phyloP scores from a whole-genome alignment of 2,797 vertebrate species.

The Prionace glauca region DNA sequence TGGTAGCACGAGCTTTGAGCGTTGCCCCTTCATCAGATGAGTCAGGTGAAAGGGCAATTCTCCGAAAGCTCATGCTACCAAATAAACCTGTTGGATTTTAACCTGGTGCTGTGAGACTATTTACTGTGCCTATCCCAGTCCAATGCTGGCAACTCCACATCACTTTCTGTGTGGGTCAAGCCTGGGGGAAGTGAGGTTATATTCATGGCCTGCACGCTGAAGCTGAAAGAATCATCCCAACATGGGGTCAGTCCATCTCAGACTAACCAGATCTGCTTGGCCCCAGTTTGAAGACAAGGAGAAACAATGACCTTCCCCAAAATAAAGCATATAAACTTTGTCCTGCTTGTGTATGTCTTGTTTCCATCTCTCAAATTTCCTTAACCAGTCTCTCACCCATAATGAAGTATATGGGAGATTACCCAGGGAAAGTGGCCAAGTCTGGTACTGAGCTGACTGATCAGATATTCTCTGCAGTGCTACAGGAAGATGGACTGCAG shows the following conservation, averaged over 20 bases:
- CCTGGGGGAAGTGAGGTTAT: neutral
- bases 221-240: neutral
- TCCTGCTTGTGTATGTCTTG: neutral
- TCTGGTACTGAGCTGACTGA: slow-evolving; percentile 75
- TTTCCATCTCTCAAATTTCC: slow-evolving; percentile 45
- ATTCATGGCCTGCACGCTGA: neutral
- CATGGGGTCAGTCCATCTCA: neutral
- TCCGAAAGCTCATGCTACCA: too few relatives aligned
- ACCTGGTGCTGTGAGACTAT: too few relatives aligned
- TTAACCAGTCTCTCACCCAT: slow-evolving; percentile 73
- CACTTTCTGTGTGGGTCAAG: too few relatives aligned
- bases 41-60: too few relatives aligned
- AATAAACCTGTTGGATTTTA: too few relatives aligned
- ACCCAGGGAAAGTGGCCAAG: slow-evolving; percentile 78
- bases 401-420: slow-evolving; percentile 95
- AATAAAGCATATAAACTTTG: neutral
- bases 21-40: too few relatives aligned
- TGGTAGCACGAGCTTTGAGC: too few relatives aligned
- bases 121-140: too few relatives aligned
- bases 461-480: slow-evolving; percentile 77
- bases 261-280: neutral
- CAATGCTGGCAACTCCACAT: too few relatives aligned
- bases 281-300: neutral
- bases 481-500: slow-evolving; percentile 65
- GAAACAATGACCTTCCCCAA: too few relatives aligned